Base-by-base conservation (phyloP, 1,140 invertebrate genomes). In the Brachionus plicatilis region DNA sequence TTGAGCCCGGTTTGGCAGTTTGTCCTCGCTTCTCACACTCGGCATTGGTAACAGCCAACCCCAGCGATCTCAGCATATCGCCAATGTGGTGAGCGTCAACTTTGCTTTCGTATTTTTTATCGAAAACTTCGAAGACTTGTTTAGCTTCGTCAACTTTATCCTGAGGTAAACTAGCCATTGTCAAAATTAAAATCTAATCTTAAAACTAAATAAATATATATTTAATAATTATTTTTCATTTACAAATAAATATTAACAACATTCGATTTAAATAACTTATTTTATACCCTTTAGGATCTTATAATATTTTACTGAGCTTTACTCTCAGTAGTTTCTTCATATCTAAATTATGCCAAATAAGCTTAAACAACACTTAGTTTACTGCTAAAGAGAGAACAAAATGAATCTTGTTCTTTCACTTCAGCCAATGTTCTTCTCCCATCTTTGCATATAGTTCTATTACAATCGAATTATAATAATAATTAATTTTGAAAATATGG, bases 61-160 rank as follows among this genome's bases (percentile, higher is more conserved):
- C 84, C 53, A 85, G 45, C 12, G 84, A 43, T 65, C 84, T 66
- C 37, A 85, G 27, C 84, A 85, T 85, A 66, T 85, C 84, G 24
- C 72, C 84, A 37, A 85, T 85, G 27, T 85, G 53, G 41, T 20
- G 27, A 50, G 72, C 27, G 53, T 85, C 84, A 3, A 85, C 84
- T 84, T 84, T 84, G 20, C 65, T 43, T 37, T 84, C 82, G 29
- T 84, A 84, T 84, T 60, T 84, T 78, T 84, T 84, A 78, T 84
- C 83, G 43, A 84, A 84, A n/a, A 84, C 83, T 43, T 84, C 72
- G 50, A 84, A 84, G 7, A 75, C 68, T 66, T 84, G 68, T 68
- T 78, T 75, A 65, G 83, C 83, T 75, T 84, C 83, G 3, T 84
- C 66, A 66, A 83, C 17, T 75, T 75, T 75, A 45, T 75, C 70